These are phyloP conservation scores for Latrodectus elegans DNA, from an alignment of 2,888 invertebrate genomes.

Conservation along the genomic window DNA sequence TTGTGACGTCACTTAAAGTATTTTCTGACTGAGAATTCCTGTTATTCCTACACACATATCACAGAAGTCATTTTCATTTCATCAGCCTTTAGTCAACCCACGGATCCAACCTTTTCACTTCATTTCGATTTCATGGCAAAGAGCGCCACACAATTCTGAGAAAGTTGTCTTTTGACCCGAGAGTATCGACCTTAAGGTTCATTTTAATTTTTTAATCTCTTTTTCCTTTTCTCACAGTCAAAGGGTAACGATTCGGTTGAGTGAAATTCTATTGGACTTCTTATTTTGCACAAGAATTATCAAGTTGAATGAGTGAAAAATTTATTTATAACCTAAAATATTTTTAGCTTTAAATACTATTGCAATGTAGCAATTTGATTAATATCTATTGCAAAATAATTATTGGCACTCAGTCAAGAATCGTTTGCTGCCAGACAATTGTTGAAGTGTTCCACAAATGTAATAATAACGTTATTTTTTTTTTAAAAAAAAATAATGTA, in stretches of 20 bases:
- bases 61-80: not conserved
- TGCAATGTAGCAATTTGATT: too few species aligned
- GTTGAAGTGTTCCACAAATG: too few species aligned
- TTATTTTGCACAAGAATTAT: too few species aligned
- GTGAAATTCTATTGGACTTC: too few species aligned
- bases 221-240: not conserved
- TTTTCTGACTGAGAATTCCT: slow-evolving; percentile 20
- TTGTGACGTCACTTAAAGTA: slow-evolving; percentile 26
- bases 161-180: slow-evolving; percentile 1
- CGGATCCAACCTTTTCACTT: not conserved
- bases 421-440: too few species aligned
- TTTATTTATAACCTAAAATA: too few species aligned
- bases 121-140: not conserved
- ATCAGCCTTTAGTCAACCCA: not conserved
- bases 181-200: not conserved
- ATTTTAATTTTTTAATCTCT: not conserved
- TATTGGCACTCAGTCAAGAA: too few species aligned
- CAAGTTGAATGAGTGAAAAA: too few species aligned
- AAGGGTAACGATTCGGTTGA: not conserved
- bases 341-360: too few species aligned
- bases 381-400: too few species aligned
- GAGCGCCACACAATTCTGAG: not conserved
- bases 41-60: slow-evolving; percentile 53
- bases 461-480: too few species aligned
- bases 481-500: too few species aligned